Conservation (phyloP, 2,113 vertebrate species). For the Bettongia penicillata region DNA sequence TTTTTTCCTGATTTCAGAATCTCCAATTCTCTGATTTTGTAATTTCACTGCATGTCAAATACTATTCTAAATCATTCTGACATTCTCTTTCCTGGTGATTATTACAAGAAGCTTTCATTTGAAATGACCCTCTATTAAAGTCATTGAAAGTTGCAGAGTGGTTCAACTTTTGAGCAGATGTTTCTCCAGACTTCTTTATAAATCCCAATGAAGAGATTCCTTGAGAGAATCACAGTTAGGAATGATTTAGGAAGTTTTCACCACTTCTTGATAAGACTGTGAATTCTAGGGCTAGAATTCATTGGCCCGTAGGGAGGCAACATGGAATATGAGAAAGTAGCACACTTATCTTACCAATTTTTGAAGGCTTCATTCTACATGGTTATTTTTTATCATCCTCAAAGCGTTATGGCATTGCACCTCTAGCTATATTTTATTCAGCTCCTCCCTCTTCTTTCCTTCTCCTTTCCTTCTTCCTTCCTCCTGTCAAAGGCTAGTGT, state of each 20-base stretch:
- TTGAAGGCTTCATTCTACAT: background rate
- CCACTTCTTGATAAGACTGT: constrained; percentile 9
- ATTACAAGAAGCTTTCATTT: constrained; percentile 52
- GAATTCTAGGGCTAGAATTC: constrained; percentile 5
- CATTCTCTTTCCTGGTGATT: constrained; percentile 33
- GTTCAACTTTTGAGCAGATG: constrained; percentile 38
- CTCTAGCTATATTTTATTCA: background rate
- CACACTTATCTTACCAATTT: background rate
- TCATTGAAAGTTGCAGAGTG: background rate
- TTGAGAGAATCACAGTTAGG: constrained; percentile 13
- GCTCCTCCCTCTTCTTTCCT: background rate
- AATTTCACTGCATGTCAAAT: constrained; percentile 35
- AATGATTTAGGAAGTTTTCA: background rate
- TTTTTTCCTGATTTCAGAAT: constrained; percentile 30
- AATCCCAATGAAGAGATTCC: background rate
- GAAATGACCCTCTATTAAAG: constrained; percentile 51
- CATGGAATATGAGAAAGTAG: background rate
- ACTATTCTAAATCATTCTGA: constrained; percentile 55
- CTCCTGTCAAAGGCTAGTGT: background rate
- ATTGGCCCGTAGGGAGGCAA: background rate
- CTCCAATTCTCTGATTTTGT: constrained; percentile 23
- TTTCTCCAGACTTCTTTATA: constrained; percentile 4
- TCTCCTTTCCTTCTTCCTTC: background rate
- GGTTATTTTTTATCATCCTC: constrained; percentile 1
- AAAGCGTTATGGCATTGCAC: background rate